Percentiles rank a stretch among this genome's conserved stretches.
phyloP scores from a whole-genome alignment of 2,113 vertebrate genomes.

The Nipponia nippon region DNA sequence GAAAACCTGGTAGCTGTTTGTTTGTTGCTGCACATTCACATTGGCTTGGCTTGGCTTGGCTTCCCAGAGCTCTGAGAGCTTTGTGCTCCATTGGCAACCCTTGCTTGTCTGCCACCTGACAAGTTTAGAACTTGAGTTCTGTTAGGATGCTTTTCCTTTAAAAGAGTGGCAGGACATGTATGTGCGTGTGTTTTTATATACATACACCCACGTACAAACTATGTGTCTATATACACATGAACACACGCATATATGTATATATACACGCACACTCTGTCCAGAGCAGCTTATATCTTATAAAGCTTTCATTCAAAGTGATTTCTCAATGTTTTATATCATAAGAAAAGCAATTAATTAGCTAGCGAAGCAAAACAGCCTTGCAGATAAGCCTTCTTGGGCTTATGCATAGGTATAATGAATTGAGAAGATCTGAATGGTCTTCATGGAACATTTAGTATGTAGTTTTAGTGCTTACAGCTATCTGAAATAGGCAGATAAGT shows the following conservation, averaged over 20 bases:
- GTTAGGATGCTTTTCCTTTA: neutral
- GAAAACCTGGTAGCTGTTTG: neutral
- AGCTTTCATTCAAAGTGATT: neutral
- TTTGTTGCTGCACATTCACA: neutral
- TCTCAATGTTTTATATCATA: neutral
- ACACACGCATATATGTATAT: accelerated
- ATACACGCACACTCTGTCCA: neutral
- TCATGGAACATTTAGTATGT: neutral
- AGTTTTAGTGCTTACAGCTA: neutral
- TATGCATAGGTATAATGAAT: neutral
- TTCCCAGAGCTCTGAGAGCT: neutral
- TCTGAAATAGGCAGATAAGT: neutral
- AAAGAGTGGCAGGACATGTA: neutral
- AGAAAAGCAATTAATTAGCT: neutral
- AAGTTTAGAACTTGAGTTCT: neutral
- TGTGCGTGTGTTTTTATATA: neutral
- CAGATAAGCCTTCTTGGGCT: neutral
- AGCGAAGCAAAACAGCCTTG: neutral
- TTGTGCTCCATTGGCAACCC: neutral
- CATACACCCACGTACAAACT: neutral
- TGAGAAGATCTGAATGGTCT: neutral
- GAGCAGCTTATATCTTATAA: neutral
- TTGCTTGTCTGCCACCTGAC: neutral
- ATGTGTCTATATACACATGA: neutral
- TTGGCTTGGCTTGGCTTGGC: neutral